Conservation (phyloP, 2,113 vertebrate genomes). For the Erinaceus europaeus region DNA sequence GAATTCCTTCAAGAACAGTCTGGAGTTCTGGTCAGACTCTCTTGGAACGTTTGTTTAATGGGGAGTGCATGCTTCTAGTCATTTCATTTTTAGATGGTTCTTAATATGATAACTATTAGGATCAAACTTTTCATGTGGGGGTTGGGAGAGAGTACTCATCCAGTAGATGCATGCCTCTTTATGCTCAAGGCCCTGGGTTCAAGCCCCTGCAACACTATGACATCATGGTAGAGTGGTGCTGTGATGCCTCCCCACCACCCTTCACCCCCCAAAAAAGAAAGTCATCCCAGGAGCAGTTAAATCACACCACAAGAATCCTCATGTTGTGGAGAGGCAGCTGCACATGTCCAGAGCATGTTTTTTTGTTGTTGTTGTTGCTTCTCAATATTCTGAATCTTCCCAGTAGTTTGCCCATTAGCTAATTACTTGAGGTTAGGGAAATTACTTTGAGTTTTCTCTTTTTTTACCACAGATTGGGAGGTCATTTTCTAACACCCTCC, state of each 20-base stretch:
- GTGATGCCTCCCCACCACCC: no score
- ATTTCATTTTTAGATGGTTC: not conserved
- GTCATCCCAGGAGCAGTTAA: no score
- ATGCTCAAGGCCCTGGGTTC: no score
- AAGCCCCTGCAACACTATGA: no score
- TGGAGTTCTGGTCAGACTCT: not conserved
- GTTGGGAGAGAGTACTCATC: no score
- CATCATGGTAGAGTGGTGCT: no score
- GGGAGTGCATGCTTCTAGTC: not conserved
- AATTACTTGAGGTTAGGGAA: not conserved
- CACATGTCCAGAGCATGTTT: not conserved
- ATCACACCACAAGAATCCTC: no score
- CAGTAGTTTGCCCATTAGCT: not conserved
- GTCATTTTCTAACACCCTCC: no score
- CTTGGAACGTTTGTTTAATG: not conserved
- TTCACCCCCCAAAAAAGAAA: no score
- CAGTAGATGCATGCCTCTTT: no score
- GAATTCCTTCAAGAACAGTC: not conserved
- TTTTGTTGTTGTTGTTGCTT: not conserved
- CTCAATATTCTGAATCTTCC: slow-evolving; percentile 1
- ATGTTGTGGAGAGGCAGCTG: no score
- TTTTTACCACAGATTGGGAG: not conserved
- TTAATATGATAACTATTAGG: not conserved
- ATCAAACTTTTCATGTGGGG: not conserved
- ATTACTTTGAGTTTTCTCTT: not conserved